Percentiles rank a stretch among this genome's conserved stretches.
Evolutionary conservation across 2,113 vertebrate species (phyloP).

Genomic region (Salvelinus sp.): DNA sequence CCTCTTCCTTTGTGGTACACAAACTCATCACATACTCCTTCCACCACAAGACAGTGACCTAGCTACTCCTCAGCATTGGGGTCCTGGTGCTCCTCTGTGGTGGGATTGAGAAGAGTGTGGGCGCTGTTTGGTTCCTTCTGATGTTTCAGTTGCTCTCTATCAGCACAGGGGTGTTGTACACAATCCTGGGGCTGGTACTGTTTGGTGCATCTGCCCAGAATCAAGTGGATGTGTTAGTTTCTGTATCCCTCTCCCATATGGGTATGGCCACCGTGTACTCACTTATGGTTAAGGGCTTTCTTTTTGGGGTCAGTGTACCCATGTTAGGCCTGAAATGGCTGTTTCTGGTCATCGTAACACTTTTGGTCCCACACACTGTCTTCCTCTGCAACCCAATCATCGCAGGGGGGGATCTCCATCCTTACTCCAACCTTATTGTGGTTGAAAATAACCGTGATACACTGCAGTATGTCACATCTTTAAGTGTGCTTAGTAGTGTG

Average conservation of each 20-base stretch:
- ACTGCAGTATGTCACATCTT: too few relatives aligned
- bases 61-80: slow-evolving; percentile 63
- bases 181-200: slow-evolving; percentile 50
- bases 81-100: slow-evolving; percentile 69
- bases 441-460: too few relatives aligned
- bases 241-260: slow-evolving; percentile 76
- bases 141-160: slow-evolving; percentile 64
- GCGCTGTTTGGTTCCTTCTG: slow-evolving; percentile 74
- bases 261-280: slow-evolving; percentile 68
- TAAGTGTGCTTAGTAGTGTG: neutral
- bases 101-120: slow-evolving; percentile 78
- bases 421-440: slow-evolving; percentile 51
- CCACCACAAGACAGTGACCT: slow-evolving; percentile 56
- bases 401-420: slow-evolving; percentile 79
- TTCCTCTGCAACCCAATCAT: slow-evolving; percentile 75
- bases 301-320: slow-evolving; percentile 69
- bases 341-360: slow-evolving; percentile 49
- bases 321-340: slow-evolving; percentile 30
- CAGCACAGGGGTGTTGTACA: slow-evolving; percentile 66
- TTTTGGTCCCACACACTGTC: slow-evolving; percentile 54
- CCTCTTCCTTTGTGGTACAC: too few relatives aligned
- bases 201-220: slow-evolving; percentile 16
- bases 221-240: slow-evolving; percentile 66
- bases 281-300: slow-evolving; percentile 52
- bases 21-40: slow-evolving; percentile 75